These are phyloP conservation scores for Dolichomitus sp. DNA, from an alignment of 2,888 invertebrate species.

Conservation along the genomic window DNA sequence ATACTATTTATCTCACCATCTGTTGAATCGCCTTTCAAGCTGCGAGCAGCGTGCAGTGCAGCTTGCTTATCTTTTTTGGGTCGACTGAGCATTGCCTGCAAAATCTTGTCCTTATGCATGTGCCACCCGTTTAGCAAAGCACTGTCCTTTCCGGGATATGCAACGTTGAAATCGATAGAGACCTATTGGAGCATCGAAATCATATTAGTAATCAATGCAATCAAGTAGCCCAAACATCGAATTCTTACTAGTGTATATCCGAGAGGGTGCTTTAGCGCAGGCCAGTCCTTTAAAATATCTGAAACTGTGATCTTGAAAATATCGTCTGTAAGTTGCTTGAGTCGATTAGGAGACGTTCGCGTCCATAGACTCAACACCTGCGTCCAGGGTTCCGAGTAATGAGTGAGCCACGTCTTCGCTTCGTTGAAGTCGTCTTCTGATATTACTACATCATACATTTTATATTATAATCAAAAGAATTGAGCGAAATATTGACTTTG, in stretches of 20 bases:
- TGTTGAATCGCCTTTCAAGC: background rate
- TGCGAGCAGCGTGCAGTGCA: background rate
- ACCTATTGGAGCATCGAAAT: background rate
- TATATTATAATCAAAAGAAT: background rate
- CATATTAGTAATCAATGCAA: too few species aligned
- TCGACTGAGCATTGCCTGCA: background rate
- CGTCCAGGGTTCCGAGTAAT: conserved; percentile 47
- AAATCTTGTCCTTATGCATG: background rate
- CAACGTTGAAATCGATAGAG: background rate
- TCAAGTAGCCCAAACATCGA: too few species aligned
- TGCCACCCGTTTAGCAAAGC: background rate
- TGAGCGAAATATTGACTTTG: background rate
- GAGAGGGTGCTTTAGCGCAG: conserved; percentile 30
- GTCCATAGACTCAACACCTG: conserved; percentile 32
- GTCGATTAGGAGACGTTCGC: conserved; percentile 17
- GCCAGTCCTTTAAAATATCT: conserved; percentile 42
- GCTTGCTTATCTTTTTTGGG: background rate
- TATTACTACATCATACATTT: conserved; percentile 17
- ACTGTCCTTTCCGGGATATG: background rate
- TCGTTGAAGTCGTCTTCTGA: conserved; percentile 32
- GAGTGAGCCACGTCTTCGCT: conserved; percentile 28
- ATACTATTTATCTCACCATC: conserved; percentile 10
- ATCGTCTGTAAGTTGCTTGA: conserved; percentile 13
- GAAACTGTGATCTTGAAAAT: background rate
- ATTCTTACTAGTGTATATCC: conserved; percentile 49